Evolutionary conservation across 2,888 invertebrate species (phyloP), one percentile per base, ranked within the genome.

Genomic region (Sminthurinus aureus): DNA sequence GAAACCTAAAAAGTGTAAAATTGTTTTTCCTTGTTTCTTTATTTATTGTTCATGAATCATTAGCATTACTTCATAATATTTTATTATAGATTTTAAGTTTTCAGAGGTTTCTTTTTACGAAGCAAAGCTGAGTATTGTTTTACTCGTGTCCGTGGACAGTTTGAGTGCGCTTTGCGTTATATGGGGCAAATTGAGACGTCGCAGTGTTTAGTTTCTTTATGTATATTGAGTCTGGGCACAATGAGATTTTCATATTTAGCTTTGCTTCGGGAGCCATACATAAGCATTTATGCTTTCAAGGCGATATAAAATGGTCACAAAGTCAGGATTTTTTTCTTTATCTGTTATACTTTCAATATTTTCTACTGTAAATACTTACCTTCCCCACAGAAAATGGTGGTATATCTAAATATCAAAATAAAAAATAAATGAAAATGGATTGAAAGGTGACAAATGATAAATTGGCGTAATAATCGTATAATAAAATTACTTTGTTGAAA

Each of bases 301-400:
- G 13, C 52, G 52, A 52, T 13, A 11, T 13, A 52, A 52, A 13
- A 52, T 52, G 52, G 13, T 13, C 9, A 52, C 58, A 18, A 58
- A 13, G 2, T 58, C 50, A n/a, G n/a, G n/a, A n/a, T 52, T 22
- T 51, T 58, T 3, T 66, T 64, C 66, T 9, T 18, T n/a, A n/a
- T n/a, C n/a, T n/a, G n/a, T n/a, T n/a, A n/a, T 67, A 38, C 69
- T 80, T 71, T 38, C 38, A 38, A 1, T 24, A n/a, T n/a, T n/a
- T n/a, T n/a, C n/a, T n/a, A n/a, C n/a, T n/a, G n/a, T n/a, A n/a
- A n/a, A n/a, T 58, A 0, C 24, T 50, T 12, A 87, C 78, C 74
- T 87, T 82, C n/a, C 89, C 89, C 52, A 85, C 71, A 12, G 85
- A 83, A 24, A 74, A 84, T 12, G 76, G 79, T n/a, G 86, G 87